phyloP scores from a whole-genome alignment of 2,888 invertebrate genomes.

The Oxycera nigricornis region DNA sequence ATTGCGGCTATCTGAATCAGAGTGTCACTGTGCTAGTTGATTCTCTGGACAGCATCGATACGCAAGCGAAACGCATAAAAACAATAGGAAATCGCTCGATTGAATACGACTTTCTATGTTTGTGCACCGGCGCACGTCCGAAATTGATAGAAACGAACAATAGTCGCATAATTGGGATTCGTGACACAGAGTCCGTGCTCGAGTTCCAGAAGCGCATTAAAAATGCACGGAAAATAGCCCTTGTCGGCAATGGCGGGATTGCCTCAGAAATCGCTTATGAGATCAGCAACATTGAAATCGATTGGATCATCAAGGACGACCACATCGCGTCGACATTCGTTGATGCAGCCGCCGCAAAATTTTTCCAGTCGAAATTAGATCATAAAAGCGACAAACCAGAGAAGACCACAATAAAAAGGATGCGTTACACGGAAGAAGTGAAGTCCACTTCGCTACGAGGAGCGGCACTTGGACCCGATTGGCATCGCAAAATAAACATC shows the following conservation, averaged over 20 bases:
- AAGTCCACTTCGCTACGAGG: slow-evolving; percentile 67
- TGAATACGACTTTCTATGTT: slow-evolving; percentile 80
- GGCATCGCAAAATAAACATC: slow-evolving; percentile 78
- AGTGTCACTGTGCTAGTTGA: slow-evolving; percentile 76
- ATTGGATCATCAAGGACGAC: slow-evolving; percentile 94
- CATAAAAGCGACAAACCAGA: slow-evolving; percentile 50
- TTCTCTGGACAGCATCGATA: slow-evolving; percentile 67
- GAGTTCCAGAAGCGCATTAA: slow-evolving; percentile 76
- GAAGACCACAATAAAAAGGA: slow-evolving; percentile 64
- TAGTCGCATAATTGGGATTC: slow-evolving; percentile 80
- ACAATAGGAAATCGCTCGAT: slow-evolving; percentile 67
- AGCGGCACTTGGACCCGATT: slow-evolving; percentile 96
- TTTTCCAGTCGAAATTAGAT: slow-evolving; percentile 72
- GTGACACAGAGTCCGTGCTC: slow-evolving; percentile 93
- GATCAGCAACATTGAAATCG: slow-evolving; percentile 80
- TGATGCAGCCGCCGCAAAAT: slow-evolving; percentile 94
- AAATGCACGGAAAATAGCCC: slow-evolving; percentile 73
- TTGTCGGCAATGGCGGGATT: slow-evolving; percentile 98
- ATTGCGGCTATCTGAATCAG: slow-evolving; percentile 68
- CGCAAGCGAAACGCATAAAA: slow-evolving; percentile 63
- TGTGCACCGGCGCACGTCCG: slow-evolving; percentile 91
- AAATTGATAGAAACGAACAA: slow-evolving; percentile 73
- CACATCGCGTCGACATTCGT: slow-evolving; percentile 94
- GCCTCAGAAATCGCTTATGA: slow-evolving; percentile 96
- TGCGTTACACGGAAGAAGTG: slow-evolving; percentile 71